Conservation (phyloP, 2,113 vertebrate genomes). For the Carollia perspicillata region DNA sequence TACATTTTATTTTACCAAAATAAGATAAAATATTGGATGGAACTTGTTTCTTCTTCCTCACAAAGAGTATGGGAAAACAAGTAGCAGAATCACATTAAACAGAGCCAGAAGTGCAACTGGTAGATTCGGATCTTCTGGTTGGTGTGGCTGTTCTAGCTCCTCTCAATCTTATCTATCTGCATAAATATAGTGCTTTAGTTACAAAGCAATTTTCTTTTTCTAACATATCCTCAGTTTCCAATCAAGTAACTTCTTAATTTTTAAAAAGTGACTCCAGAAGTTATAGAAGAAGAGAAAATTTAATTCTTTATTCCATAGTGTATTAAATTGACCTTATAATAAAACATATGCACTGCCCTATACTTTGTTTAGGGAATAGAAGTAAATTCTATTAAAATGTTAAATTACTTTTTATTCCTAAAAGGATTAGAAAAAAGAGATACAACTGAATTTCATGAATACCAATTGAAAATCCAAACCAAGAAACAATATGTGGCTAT, state of each 20-base stretch:
- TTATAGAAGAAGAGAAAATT: conserved; percentile 15
- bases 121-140: neutral
- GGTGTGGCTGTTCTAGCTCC: neutral
- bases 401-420: conserved; percentile 10
- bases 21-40: neutral
- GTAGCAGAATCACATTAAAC: neutral
- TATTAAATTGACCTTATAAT: neutral
- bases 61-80: neutral
- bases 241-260: neutral
- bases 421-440: neutral
- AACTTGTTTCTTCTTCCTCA: neutral
- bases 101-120: neutral
- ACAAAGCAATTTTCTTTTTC: conserved; percentile 17
- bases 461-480: conserved; percentile 39
- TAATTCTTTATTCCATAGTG: neutral
- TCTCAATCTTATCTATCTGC: neutral
- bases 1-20: neutral
- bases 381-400: neutral
- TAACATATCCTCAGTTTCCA: neutral
- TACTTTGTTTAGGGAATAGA: neutral
- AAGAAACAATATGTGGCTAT: conserved; percentile 28
- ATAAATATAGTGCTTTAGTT: neutral
- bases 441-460: conserved; percentile 7
- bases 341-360: neutral
- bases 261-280: neutral